Base-by-base conservation (phyloP, 2,113 vertebrate species). In the Mixornis gularis region DNA sequence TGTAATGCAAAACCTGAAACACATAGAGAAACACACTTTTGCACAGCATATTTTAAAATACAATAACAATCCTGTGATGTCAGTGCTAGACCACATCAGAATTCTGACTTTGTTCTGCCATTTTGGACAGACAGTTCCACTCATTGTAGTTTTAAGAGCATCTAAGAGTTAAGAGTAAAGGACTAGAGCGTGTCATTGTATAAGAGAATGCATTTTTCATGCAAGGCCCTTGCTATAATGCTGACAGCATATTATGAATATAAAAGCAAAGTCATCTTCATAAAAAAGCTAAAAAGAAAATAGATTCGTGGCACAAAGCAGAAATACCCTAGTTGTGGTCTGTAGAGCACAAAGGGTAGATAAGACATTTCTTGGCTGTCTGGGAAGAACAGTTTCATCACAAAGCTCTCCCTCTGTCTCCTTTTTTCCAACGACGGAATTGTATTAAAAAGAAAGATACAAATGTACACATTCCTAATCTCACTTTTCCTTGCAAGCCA, bases 331-430 rank as follows among this genome's bases (percentile, higher is more conserved):
- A 49, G 79, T 38, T 93, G 76, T 90, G 85, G 90, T 90, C 85
- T 88, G 20, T 20, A 64, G 79, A 95, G 90, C 92, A 94, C 88
- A 94, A 94, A 92, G 72, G 77, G 69, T 71, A 90, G 20, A 41
- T 32, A 78, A 73, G 76, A 74, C 36, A 80, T 81, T 86, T 79
- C 69, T 78, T 64, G 62, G 40, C 49, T 91, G 56, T 36, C 77
- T 93, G 58, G 32, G n/a, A 88, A 81, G 65, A 92, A 60, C 2
- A 3, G 49, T 71, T 86, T 78, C 79, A 86, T 84, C 83, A 92
- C 32, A 51, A 86, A 84, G 41, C 65, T 88, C 32, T 93, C 22
- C 21, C 10, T 90, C 46, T 60, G 26, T 41, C 88, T 90, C 40
- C 32, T 71, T 72, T 68, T 48, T 90, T 84, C 34, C 65, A 89